Conservation (phyloP, 2,113 vertebrate genomes). For the Microtus pennsylvanicus region DNA sequence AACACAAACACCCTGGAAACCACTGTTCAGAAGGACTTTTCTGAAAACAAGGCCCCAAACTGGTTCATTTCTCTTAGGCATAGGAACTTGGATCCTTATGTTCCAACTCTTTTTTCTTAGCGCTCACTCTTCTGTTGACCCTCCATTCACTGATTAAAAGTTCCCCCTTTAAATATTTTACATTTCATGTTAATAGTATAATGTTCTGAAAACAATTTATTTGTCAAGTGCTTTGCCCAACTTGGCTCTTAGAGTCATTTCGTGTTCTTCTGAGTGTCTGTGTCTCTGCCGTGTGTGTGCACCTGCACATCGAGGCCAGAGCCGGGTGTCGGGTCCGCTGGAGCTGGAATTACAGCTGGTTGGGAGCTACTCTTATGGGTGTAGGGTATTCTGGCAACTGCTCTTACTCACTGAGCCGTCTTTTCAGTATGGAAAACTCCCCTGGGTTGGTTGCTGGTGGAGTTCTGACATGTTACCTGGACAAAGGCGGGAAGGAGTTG, state of each 20-base stretch:
- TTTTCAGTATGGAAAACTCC: background rate
- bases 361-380: too few relatives aligned
- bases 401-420: background rate
- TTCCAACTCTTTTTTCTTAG: background rate
- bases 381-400: too few relatives aligned
- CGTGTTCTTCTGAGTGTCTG: background rate
- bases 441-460: too few relatives aligned
- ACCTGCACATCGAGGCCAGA: background rate
- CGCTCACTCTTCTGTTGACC: background rate
- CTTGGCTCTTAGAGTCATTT: background rate
- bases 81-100: background rate
- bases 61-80: background rate
- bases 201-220: constrained; percentile 18
- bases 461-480: too few relatives aligned
- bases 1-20: background rate
- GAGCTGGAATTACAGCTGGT: background rate
- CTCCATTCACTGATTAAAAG: background rate
- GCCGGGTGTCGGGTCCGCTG: background rate
- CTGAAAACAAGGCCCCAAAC: background rate
- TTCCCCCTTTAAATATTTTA: background rate
- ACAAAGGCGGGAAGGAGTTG: background rate
- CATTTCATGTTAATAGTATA: background rate
- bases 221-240: background rate
- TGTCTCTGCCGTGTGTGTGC: background rate
- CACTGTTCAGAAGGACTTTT: background rate